A percentile compares a stretch with the other conserved stretches of the same genome.
phyloP scores from a whole-genome alignment of 2,113 vertebrate species.

The Oxygymnocypris stewartii region DNA sequence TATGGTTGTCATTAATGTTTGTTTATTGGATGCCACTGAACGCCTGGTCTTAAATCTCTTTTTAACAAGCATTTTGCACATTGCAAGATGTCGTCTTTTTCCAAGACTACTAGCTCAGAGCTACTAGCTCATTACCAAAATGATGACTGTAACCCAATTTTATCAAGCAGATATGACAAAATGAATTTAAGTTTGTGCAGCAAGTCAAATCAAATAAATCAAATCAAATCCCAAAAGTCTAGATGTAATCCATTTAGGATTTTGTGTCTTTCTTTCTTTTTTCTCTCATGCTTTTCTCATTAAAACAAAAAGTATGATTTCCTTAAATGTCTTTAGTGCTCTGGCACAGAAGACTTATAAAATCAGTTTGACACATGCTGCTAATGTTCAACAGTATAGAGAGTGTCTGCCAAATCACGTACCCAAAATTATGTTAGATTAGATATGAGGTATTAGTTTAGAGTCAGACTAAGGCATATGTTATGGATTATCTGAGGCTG shows the following conservation, averaged over 20 bases:
- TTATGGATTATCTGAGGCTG: slow-evolving; percentile 25
- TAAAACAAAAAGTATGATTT: neutral
- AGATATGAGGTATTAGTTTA: slow-evolving; percentile 30
- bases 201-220: too few species aligned
- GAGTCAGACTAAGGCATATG: neutral
- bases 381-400: neutral
- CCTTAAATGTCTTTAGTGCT: neutral
- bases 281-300: neutral
- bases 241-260: neutral
- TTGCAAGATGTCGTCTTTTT: neutral
- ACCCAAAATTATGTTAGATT: slow-evolving; percentile 20
- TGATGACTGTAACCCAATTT: neutral
- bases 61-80: neutral
- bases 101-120: neutral
- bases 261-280: neutral
- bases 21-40: neutral
- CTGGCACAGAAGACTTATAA: neutral
- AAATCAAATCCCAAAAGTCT: too few species aligned
- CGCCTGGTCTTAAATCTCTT: neutral
- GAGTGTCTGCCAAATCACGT: neutral
- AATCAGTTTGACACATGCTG: neutral
- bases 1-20: neutral
- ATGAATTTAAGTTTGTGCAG: neutral
- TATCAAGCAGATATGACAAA: neutral
- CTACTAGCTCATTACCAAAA: neutral